These are phyloP conservation scores for Odontesthes bonariensis DNA, from an alignment of 2,113 vertebrate genomes.

Conservation along the genomic window DNA sequence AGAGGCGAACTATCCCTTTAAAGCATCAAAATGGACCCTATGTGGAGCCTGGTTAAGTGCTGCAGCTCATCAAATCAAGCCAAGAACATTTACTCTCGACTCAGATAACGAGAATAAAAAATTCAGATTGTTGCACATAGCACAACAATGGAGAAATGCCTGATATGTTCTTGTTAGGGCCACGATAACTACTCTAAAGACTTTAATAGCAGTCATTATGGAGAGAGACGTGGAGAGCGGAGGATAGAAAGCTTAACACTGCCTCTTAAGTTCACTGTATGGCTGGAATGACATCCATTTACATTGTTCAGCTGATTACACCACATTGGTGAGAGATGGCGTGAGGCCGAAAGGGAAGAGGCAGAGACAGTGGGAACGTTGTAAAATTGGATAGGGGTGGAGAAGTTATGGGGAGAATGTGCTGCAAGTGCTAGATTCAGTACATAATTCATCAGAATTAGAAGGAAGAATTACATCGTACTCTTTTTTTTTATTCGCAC, in stretches of 20 bases:
- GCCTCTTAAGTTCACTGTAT: slow-evolving; percentile 6
- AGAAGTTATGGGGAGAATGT: background rate
- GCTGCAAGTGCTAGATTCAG: slow-evolving; percentile 20
- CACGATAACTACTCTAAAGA: background rate
- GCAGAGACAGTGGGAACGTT: background rate
- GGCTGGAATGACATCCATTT: slow-evolving; percentile 16
- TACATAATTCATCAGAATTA: slow-evolving; percentile 51
- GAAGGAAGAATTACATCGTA: slow-evolving; percentile 16
- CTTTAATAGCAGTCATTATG: slow-evolving; percentile 37
- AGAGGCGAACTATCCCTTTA: too few relatives aligned
- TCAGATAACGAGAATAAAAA: too few relatives aligned
- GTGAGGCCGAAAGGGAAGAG: background rate
- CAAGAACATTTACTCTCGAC: too few relatives aligned
- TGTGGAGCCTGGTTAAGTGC: too few relatives aligned
- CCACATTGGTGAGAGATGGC: background rate
- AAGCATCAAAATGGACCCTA: too few relatives aligned
- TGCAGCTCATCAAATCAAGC: too few relatives aligned
- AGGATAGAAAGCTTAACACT: background rate
- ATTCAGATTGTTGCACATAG: too few relatives aligned
- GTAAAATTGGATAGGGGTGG: background rate
- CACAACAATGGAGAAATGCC: too few relatives aligned
- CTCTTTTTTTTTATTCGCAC: background rate
- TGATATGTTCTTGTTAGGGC: too few relatives aligned
- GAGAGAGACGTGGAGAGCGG: background rate
- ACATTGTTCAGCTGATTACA: slow-evolving; percentile 25